Percentiles rank a stretch among this genome's conserved stretches.
These are phyloP conservation scores for Myiagra hebetior DNA, from an alignment of 2,113 vertebrate species.

Conservation along the genomic window DNA sequence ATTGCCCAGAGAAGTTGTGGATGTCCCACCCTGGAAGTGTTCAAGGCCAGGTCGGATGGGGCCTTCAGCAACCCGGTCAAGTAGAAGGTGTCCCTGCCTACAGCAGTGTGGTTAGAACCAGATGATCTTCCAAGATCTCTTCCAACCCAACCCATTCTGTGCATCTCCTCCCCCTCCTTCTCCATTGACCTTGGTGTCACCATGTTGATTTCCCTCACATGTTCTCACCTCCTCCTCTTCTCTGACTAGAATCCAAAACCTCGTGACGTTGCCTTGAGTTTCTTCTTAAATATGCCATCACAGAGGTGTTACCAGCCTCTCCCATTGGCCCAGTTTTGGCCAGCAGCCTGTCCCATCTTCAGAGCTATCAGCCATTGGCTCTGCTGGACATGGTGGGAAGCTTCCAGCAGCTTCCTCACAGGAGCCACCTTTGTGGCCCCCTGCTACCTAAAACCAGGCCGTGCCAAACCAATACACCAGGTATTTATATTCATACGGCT, in stretches of 20 bases:
- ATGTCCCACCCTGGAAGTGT: neutral
- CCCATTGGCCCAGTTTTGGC: neutral
- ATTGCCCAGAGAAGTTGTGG: neutral
- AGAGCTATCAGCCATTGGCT: neutral
- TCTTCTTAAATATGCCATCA: too few relatives aligned
- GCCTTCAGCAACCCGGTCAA: neutral
- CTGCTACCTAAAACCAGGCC: neutral
- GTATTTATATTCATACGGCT: neutral
- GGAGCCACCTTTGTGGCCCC: too few relatives aligned
- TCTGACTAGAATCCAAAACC: too few relatives aligned
- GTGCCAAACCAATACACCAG: neutral
- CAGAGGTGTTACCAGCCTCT: neutral
- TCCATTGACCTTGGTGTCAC: too few relatives aligned
- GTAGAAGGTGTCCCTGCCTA: neutral
- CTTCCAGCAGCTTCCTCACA: neutral
- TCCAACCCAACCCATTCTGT: neutral
- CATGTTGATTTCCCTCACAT: too few relatives aligned
- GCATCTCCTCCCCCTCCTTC: neutral
- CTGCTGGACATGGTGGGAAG: neutral
- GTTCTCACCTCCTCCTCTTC: too few relatives aligned
- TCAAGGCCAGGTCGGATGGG: neutral
- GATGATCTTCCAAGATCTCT: neutral
- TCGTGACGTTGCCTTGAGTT: too few relatives aligned
- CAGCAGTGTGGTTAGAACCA: neutral
- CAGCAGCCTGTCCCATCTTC: neutral